Base-by-base conservation (phyloP, 2,888 invertebrate genomes). In the Arrhopalites spinosus region DNA sequence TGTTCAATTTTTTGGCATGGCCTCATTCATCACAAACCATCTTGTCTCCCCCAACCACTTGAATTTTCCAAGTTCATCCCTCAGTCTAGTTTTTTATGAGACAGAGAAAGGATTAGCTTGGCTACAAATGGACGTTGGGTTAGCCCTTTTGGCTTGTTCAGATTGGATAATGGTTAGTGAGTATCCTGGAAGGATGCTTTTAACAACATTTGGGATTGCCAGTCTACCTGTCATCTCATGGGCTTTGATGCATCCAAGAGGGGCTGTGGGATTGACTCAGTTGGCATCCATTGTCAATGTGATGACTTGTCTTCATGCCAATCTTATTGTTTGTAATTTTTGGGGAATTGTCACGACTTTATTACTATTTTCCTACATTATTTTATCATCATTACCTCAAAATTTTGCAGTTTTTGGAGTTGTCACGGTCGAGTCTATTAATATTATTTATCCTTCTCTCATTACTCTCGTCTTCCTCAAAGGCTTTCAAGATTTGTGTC, bases 81-180 rank as follows among this genome's bases (percentile, higher is more conserved):
- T 72, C 1, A 29, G 17, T 2, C 1, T 1, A 27, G 72, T 72
- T 17, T 72, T 72, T 27, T 15, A 45, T 1, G 25, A 72, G 13
- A 47, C 72, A 20, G 72, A 72, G 63, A 45, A 61, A 45, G 72
- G 27, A 15, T 27, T 72, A n/a, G 63, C 45, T 43, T 72, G 72
- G 72, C 72, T 72, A 17, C 72, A 72, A 36, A 47, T 72, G n/a
- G 63, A 72, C 25, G 43, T 72, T 17, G 72, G 72, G 2, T 72
- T 72, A 27, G 59, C 63, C 17, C 63, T 72, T 23, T 27, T 72
- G 27, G 72, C 63, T 0, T 72, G 47, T 45, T 61, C 72, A 2
- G 29, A 72, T 29, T 72, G 72, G 72, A 63, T 72, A 5, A 63
- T 72, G 72, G 59, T 63, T 2, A 30, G 43, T 17, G 29, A 61